phyloP scores from a whole-genome alignment of 2,113 vertebrate genomes.

The Zosterops hypoxanthus region DNA sequence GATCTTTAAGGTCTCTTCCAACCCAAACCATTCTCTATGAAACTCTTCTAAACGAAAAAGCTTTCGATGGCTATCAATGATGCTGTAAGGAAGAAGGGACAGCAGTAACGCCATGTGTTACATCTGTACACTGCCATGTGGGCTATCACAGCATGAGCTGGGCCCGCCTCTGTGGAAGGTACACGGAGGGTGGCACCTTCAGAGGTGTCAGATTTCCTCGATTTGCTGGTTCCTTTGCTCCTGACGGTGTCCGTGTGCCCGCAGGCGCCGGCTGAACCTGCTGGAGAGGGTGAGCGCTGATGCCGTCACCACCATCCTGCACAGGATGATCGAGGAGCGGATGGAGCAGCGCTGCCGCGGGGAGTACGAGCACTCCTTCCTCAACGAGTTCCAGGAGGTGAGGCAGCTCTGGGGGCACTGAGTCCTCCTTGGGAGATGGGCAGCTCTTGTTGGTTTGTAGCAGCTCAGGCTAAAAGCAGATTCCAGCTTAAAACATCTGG shows the following conservation, averaged over 20 bases:
- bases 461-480: not conserved
- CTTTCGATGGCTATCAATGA: not conserved
- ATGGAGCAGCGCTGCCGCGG: constrained; percentile 93
- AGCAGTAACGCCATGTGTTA: not conserved
- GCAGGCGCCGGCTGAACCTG: constrained; percentile 85
- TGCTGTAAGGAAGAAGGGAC: not conserved
- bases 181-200: not conserved
- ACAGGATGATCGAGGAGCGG: constrained; percentile 90
- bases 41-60: not conserved
- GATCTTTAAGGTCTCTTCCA: not conserved
- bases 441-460: not conserved
- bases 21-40: not conserved
- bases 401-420: accelerated
- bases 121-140: accelerated
- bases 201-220: not conserved
- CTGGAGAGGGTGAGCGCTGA: constrained; percentile 92
- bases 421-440: not conserved
- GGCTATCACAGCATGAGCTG: accelerated
- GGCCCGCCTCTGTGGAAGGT: not conserved
- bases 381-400: constrained; percentile 92
- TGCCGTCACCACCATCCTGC: constrained; percentile 90
- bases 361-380: constrained; percentile 93
- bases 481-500: not conserved
- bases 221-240: not conserved
- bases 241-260: not conserved